phyloP scores from a whole-genome alignment of 2,797 vertebrate genomes.

The Benthosema pterotum region DNA sequence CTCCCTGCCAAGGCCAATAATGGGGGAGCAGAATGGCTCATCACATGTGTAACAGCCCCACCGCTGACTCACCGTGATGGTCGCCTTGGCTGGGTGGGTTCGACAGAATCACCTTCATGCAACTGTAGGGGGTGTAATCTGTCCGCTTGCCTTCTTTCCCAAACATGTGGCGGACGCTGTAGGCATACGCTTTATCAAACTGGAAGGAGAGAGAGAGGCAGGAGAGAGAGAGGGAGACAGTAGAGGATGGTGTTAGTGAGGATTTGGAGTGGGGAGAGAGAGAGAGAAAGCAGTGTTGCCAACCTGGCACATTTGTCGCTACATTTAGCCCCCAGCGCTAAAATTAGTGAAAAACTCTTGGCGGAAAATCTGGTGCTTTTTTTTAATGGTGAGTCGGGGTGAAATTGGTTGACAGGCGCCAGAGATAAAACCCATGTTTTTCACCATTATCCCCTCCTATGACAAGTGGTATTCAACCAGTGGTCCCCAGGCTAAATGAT shows the following conservation, averaged over 20 bases:
- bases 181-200: conserved; percentile 98
- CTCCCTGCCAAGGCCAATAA: background rate
- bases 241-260: conserved; percentile 60
- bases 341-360: no score
- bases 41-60: conserved; percentile 40
- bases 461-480: no score
- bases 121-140: conserved; percentile 98
- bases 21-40: conserved; percentile 5
- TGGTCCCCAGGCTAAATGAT: no score
- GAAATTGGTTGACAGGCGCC: no score
- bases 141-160: conserved; percentile 96
- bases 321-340: no score
- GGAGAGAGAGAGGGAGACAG: conserved; percentile 26
- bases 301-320: no score
- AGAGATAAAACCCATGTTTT: no score
- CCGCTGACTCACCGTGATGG: conserved; percentile 93
- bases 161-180: conserved; percentile 94
- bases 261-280: conserved; percentile 53
- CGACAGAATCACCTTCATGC: conserved; percentile 98
- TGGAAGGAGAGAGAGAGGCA: conserved; percentile 59
- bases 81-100: conserved; percentile 95
- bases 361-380: no score
- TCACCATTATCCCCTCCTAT: no score
- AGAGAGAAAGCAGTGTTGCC: no score
- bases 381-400: no score